A percentile compares a stretch with the other conserved stretches of the same genome.
Evolutionary conservation across 2,113 vertebrate species (phyloP).

Genomic region (Xenopus borealis): DNA sequence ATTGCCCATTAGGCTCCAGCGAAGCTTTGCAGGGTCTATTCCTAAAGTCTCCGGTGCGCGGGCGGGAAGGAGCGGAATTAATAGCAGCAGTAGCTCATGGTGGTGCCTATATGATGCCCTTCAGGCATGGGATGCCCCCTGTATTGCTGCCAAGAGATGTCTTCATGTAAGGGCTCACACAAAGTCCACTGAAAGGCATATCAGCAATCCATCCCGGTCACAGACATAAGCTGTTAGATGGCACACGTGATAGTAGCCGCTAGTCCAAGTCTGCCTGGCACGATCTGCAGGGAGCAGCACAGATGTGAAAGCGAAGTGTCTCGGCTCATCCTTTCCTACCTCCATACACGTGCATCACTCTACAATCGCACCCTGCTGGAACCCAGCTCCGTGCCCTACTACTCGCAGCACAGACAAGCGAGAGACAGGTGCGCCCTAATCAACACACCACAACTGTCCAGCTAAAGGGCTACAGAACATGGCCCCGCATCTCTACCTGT

Average conservation of each 20-base stretch:
- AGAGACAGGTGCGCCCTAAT: too few relatives aligned
- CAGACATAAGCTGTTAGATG: background rate
- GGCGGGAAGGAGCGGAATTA: background rate
- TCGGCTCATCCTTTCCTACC: conserved; percentile 31
- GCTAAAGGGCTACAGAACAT: background rate
- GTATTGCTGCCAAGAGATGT: conserved; percentile 13
- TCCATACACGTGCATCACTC: conserved; percentile 29
- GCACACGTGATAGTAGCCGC: background rate
- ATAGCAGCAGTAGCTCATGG: background rate
- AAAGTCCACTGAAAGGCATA: conserved; percentile 23
- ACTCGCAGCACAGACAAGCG: background rate
- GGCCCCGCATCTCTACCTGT: background rate
- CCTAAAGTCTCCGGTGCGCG: conserved; percentile 17
- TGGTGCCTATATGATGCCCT: conserved; percentile 24
- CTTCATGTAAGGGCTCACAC: background rate
- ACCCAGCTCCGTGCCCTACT: background rate
- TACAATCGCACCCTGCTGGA: too few relatives aligned
- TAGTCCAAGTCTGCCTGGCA: conserved; percentile 7
- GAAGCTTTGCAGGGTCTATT: conserved; percentile 16
- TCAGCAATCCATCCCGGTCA: conserved; percentile 7
- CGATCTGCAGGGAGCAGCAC: background rate
- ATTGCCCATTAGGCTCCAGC: conserved; percentile 39
- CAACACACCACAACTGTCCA: too few relatives aligned
- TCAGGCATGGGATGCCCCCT: conserved; percentile 26
- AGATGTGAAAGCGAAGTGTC: background rate